phyloP scores from a whole-genome alignment of 2,888 invertebrate species.

The Apeira syringaria region DNA sequence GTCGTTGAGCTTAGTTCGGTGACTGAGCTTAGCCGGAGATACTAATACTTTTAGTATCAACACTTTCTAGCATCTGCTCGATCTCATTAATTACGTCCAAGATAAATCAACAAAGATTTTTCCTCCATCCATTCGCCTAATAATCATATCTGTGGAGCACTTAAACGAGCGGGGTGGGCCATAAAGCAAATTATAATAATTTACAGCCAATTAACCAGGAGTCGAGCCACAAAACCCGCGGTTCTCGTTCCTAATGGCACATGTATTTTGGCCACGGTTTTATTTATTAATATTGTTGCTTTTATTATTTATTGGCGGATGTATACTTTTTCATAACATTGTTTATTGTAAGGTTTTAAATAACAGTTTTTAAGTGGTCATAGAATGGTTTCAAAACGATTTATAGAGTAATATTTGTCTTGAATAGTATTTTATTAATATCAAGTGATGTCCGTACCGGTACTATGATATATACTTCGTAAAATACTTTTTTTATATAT shows the following conservation, averaged over 20 bases:
- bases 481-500: too few relatives aligned
- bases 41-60: neutral
- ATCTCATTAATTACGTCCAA: neutral
- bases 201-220: constrained; percentile 64
- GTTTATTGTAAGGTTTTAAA: constrained; percentile 31
- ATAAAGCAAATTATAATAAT: constrained; percentile 66
- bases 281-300: constrained; percentile 58
- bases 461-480: too few relatives aligned
- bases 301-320: constrained; percentile 42
- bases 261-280: constrained; percentile 48
- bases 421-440: too few relatives aligned
- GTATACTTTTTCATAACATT: constrained; percentile 35
- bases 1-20: too few relatives aligned
- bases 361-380: constrained; percentile 22
- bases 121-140: constrained; percentile 46
- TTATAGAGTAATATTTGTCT: neutral
- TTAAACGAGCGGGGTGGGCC: constrained; percentile 50
- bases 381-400: constrained; percentile 1
- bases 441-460: too few relatives aligned
- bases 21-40: too few relatives aligned
- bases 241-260: constrained; percentile 52
- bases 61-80: neutral
- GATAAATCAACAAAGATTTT: constrained; percentile 27
- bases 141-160: constrained; percentile 49
- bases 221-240: constrained; percentile 48